A percentile compares a stretch with the other conserved stretches of the same genome.
Conservation (phyloP, 2,797 vertebrate genomes). For the Halcyon leucocephala region DNA sequence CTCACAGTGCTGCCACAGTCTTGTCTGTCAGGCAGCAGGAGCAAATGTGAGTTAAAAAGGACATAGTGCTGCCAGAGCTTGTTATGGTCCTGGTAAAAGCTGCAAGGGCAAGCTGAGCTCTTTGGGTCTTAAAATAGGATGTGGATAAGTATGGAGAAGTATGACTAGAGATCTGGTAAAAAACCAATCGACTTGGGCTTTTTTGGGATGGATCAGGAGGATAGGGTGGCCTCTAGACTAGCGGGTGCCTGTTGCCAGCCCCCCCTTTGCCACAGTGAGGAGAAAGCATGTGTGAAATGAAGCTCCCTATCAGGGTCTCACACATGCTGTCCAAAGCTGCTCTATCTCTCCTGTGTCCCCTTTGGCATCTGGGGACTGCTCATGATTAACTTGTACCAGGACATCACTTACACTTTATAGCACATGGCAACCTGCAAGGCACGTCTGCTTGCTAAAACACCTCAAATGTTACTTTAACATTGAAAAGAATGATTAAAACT, state of each 20-base stretch:
- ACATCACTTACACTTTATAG: not conserved
- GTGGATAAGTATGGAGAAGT: not conserved
- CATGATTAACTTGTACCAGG: accelerated
- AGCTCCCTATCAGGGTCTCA: not conserved
- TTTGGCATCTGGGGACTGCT: not conserved
- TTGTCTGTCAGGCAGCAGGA: not conserved
- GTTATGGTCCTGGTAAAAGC: not conserved
- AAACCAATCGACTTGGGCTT: accelerated
- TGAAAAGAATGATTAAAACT: not conserved
- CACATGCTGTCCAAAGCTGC: not conserved
- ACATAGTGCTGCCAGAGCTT: not conserved
- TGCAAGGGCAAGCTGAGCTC: not conserved
- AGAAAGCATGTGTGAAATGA: not conserved
- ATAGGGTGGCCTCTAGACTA: not conserved
- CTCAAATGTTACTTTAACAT: not conserved
- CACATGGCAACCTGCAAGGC: not conserved
- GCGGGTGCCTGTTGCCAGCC: not conserved
- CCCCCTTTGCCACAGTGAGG: accelerated
- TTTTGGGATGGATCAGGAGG: accelerated
- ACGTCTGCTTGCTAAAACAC: not conserved
- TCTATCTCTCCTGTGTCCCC: not conserved
- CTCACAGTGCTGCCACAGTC: not conserved
- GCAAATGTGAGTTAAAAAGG: not conserved
- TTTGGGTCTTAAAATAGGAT: not conserved
- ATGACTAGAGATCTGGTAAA: not conserved